These are phyloP conservation scores for Felis catus DNA, from an alignment of 2,113 vertebrate genomes.

Conservation along the genomic window DNA sequence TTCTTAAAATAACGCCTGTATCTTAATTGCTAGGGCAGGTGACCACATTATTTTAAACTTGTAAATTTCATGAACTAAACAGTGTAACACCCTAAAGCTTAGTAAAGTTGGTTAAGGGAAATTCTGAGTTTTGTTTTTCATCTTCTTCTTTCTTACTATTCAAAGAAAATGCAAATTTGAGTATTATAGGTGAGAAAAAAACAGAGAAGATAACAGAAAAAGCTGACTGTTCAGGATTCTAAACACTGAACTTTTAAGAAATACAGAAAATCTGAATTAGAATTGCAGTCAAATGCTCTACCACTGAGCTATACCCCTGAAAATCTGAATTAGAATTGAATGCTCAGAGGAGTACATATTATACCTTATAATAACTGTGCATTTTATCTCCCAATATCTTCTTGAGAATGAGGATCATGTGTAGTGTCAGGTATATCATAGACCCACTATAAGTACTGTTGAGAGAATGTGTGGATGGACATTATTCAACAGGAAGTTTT, in stretches of 20 bases:
- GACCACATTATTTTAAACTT: slow-evolving; percentile 24
- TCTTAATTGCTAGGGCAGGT: neutral
- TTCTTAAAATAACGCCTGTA: neutral
- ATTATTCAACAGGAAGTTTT: neutral
- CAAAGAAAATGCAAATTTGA: neutral
- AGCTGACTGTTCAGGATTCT: neutral
- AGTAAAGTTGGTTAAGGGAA: neutral
- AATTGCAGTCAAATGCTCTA: neutral
- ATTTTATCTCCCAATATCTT: slow-evolving; percentile 36
- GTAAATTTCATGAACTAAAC: slow-evolving; percentile 6
- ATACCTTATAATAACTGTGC: neutral
- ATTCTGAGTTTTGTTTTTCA: neutral
- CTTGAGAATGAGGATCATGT: neutral
- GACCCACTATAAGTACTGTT: neutral
- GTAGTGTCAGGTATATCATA: neutral
- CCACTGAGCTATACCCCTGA: neutral
- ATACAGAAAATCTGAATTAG: neutral
- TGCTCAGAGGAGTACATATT: neutral
- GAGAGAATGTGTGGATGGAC: neutral
- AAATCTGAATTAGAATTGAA: slow-evolving; percentile 17
- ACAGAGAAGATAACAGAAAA: neutral
- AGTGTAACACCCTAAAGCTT: neutral
- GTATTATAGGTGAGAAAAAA: neutral
- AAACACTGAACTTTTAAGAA: neutral
- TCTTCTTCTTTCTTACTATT: neutral